Conservation (phyloP, 1,140 invertebrate genomes). For the Drosophila eugracilis region DNA sequence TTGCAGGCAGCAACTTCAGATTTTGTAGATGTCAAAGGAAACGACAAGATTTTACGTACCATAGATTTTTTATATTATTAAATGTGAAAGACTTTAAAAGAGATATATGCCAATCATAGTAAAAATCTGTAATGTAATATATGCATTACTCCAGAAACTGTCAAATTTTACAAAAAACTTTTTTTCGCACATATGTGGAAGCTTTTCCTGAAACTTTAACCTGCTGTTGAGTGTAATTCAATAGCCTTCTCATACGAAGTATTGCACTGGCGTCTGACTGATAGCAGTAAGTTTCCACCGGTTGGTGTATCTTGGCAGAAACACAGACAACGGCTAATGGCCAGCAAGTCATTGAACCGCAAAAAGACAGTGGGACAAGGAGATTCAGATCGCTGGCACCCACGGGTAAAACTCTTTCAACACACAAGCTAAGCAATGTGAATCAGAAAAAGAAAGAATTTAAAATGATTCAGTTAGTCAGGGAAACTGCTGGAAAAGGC, state of each 20-base stretch:
- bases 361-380: constrained; percentile 36
- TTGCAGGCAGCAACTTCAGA: neutral
- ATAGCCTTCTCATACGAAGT: constrained; percentile 44
- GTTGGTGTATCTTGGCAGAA: constrained; percentile 55
- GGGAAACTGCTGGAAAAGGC: constrained; percentile 1
- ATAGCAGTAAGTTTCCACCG: constrained; percentile 65
- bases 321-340: constrained; percentile 54
- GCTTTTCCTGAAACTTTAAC: neutral
- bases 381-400: constrained; percentile 25
- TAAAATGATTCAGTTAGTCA: neutral
- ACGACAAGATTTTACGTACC: too few relatives aligned
- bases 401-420: constrained; percentile 33
- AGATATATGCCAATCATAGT: too few relatives aligned
- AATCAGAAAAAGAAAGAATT: too few relatives aligned
- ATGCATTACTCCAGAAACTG: neutral
- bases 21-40: neutral
- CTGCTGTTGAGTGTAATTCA: constrained; percentile 70
- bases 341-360: constrained; percentile 72
- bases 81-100: too few relatives aligned
- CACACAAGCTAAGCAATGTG: neutral
- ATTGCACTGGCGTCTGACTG: constrained; percentile 79
- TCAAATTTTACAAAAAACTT: neutral
- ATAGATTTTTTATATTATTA: too few relatives aligned
- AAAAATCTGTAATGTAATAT: neutral
- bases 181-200: neutral